A percentile compares a stretch with the other conserved stretches of the same genome.
These are phyloP conservation scores for Hydractinia symbiolongicarpus DNA, from an alignment of 30 jellyfish, hydroid and myxozoan genomes.

Conservation along the genomic window DNA sequence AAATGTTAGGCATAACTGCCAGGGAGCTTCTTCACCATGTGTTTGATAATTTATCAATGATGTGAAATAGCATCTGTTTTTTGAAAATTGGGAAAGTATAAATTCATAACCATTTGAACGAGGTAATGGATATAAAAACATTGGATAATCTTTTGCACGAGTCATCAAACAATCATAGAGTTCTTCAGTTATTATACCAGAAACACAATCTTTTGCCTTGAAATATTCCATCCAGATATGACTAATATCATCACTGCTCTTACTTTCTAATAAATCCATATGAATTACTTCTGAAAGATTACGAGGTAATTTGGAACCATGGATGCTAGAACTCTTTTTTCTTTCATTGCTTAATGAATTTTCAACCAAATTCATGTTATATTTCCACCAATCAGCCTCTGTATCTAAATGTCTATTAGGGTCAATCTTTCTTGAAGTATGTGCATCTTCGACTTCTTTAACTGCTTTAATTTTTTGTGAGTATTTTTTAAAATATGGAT, in stretches of 20 bases:
- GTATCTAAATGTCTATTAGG: constrained; percentile 29
- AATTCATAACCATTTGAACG: constrained; percentile 77
- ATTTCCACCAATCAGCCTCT: constrained; percentile 46
- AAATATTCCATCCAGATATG: constrained; percentile 71
- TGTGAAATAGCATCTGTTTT: constrained; percentile 58
- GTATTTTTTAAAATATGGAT: constrained; percentile 66
- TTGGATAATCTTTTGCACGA: constrained; percentile 51
- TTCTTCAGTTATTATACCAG: constrained; percentile 66
- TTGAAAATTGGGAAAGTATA: constrained; percentile 66
- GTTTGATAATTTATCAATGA: constrained; percentile 70
- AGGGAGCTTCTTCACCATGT: constrained; percentile 93
- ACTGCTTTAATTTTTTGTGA: constrained; percentile 62
- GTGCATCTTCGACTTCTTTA: background rate
- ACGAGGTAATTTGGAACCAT: constrained; percentile 42
- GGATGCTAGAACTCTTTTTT: constrained; percentile 11
- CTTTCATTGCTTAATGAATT: constrained; percentile 21
- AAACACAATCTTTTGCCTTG: constrained; percentile 43
- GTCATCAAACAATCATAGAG: constrained; percentile 38
- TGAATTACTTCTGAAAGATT: constrained; percentile 44
- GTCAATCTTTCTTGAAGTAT: background rate
- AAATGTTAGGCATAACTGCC: constrained; percentile 73
- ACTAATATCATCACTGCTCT: constrained; percentile 44
- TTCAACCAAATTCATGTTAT: constrained; percentile 36
- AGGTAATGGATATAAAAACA: constrained; percentile 67
- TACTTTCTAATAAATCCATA: constrained; percentile 37